Evolutionary conservation across 2,888 invertebrate species (phyloP), one percentile per base, ranked within the genome.

Genomic region (Tolmerus cingulatus): DNA sequence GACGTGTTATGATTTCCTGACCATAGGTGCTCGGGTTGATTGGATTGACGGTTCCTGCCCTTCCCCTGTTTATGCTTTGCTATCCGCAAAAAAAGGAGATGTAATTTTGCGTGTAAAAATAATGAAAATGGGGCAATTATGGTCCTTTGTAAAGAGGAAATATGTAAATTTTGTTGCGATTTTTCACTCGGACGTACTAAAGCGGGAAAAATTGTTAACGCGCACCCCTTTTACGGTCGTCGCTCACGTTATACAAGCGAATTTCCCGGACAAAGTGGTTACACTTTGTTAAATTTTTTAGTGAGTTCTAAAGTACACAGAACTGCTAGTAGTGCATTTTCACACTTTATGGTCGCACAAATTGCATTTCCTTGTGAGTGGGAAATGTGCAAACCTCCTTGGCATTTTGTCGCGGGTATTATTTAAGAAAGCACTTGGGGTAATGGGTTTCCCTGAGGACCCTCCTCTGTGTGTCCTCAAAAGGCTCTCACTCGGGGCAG

Each of bases 1-100:
- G 43, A 78, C 78, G 78, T 78, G 78, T 43, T 40, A 78, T 43
- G 40, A 78, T 78, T 78, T 78, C 43, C 43, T 78, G 23, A 46
- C 78, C 66, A 66, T 19, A 66, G 66, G 66, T 66, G 19, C 27
- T 66, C 51, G 19, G n/a, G 51, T 51, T 51, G n/a, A 51, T 51
- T 51, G 19, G 51, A 51, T 66, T 27, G 27, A 23, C 12, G 12
- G 66, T 23, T 12, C 2, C 2, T 23, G 5, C 27, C 27, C 66
- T 66, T 7, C 66, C 27, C 19, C 66, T 12, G 23, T 4, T 66
- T 66, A 9, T 12, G 23, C 3, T 66, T 66, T 12, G 4, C 12
- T 23, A 12, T 27, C 4, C 19, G 66, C 27, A 27, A 66, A 66
- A 19, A 66, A 66, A 30, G 51, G 51, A n/a, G 51, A 8, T 16